Conservation (phyloP, 64 coral and sea anemone species). For the Actinia equina region DNA sequence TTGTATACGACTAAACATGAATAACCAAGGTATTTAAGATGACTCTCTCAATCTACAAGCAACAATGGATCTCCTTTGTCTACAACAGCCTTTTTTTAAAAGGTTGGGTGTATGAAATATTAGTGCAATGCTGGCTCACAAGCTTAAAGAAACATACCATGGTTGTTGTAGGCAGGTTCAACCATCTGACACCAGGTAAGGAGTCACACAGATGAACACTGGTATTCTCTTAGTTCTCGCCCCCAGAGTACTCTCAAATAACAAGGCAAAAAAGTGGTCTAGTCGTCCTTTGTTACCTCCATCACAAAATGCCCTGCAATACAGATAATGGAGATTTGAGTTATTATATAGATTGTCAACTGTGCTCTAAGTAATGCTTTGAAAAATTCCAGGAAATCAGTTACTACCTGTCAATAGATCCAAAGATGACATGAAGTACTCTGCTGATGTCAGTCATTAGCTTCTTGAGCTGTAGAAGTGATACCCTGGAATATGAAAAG, state of each 20-base stretch:
- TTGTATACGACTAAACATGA: too few species aligned
- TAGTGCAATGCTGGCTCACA: too few species aligned
- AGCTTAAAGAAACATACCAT: constrained; percentile 39
- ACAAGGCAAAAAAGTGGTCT: constrained; percentile 87
- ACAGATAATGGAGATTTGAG: background rate
- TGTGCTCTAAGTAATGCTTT: too few species aligned
- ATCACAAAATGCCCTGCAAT: constrained; percentile 91
- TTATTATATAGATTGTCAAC: background rate
- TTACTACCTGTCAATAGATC: constrained; percentile 86
- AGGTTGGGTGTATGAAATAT: too few species aligned
- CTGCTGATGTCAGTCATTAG: constrained; percentile 65
- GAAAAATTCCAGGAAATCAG: too few species aligned
- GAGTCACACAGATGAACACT: constrained; percentile 47
- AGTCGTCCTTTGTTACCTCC: constrained; percentile 71
- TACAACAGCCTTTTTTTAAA: too few species aligned
- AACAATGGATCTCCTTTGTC: too few species aligned
- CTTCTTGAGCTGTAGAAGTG: constrained; percentile 64
- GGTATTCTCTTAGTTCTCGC: constrained; percentile 3
- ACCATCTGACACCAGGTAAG: constrained; percentile 80
- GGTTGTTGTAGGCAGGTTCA: constrained; percentile 70
- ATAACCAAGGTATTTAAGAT: too few species aligned
- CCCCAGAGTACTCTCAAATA: constrained; percentile 72
- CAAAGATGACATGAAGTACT: constrained; percentile 82
- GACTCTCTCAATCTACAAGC: too few species aligned
- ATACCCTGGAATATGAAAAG: constrained; percentile 43